Evolutionary conservation across 2,888 invertebrate genomes (phyloP), one percentile per base, ranked within the genome.

Genomic region (Tribolium freemani): DNA sequence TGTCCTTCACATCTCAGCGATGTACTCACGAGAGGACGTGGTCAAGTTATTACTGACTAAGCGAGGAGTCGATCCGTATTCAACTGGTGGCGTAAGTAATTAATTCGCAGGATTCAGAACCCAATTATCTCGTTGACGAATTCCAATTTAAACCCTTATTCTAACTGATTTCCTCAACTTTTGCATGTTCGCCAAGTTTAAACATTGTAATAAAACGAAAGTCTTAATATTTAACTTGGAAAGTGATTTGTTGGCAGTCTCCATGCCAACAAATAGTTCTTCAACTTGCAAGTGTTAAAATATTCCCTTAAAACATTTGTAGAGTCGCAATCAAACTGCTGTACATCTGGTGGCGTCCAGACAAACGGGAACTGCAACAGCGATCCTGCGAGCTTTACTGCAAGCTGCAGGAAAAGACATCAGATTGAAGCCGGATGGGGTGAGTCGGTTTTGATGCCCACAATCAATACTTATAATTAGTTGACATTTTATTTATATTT

Each of bases 271-370:
- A 51, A 38, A 13, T 16, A 30, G 26, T 69, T 69, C 50, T 60
- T 58, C 21, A n/a, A 64, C 10, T 16, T 53, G 1, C 11, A 66
- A 66, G 66, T 66, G 66, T 66, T 66, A 51, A 66, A 66, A 56
- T 46, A 44, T 45, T 53, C 38, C 66, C 2, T 38, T 26, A 26
- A 26, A 26, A 26, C 26, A 26, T 38, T 57, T 51, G 4, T 86
- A 98, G 98, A 93, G 96, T 73, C 94, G 95, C 75, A 93, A 95
- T 80, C 98, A 98, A 87, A 95, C 97, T 4, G 95, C 98, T 1
- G 93, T 99, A 1, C 99, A 99, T 88, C 89, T 98, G 86, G 98
- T 98, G 74, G 96, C 97, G 66, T 94, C 95, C 79, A 91, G 99
- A 81, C 95, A 96, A 86, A 96, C 96, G 0, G 97, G 96, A 10